Evolutionary conservation across 2,888 invertebrate species (phyloP).

Genomic region (Calameuta idolon): DNA sequence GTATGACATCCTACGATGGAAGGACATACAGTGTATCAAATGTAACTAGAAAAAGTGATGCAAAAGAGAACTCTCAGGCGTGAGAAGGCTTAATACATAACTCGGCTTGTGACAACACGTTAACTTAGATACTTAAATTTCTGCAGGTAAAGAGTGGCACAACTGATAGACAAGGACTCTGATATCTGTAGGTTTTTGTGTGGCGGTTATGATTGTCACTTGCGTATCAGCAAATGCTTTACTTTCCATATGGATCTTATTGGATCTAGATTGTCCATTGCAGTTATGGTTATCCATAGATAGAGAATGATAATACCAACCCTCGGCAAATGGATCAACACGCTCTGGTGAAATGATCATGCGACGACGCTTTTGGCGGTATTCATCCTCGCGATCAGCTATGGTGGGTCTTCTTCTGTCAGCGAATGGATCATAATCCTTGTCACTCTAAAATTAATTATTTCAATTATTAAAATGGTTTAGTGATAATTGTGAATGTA

Average conservation of each 20-base stretch:
- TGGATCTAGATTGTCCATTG: not conserved
- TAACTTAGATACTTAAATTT: not conserved
- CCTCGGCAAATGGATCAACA: conserved; percentile 97
- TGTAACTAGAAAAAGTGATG: not conserved
- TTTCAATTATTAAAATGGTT: conserved; percentile 11
- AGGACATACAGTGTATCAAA: not conserved
- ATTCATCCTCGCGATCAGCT: conserved; percentile 97
- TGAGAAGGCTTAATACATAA: not conserved
- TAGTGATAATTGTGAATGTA: not conserved
- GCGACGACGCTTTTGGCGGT: conserved; percentile 87
- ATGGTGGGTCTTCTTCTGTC: conserved; percentile 92
- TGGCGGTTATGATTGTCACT: not conserved
- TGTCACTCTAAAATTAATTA: conserved; percentile 76
- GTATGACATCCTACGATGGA: not conserved
- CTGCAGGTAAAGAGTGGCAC: conserved; percentile 8
- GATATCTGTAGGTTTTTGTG: not conserved
- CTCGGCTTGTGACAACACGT: not conserved
- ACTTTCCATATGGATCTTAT: not conserved
- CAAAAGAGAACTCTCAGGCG: not conserved
- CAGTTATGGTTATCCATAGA: not conserved
- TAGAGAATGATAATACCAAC: conserved; percentile 71
- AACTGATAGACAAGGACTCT: conserved; percentile 11
- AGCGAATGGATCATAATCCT: conserved; percentile 95
- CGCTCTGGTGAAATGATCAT: conserved; percentile 97
- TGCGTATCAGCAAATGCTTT: not conserved